Evolutionary conservation across 2,888 invertebrate genomes (phyloP).

Genomic region (Drosophila planitibia): DNA sequence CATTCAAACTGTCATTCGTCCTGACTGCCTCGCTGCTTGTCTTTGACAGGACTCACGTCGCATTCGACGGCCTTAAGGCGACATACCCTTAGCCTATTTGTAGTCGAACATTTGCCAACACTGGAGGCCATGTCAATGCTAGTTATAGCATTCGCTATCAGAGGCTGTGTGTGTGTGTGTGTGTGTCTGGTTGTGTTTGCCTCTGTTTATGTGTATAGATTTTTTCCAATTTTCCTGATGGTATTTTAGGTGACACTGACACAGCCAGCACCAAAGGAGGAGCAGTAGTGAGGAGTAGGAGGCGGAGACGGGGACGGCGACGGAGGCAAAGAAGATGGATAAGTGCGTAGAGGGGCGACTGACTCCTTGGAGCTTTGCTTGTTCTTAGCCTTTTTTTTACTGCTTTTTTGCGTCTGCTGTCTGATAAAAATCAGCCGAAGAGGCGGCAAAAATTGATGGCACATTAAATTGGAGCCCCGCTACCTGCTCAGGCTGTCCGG

Average conservation of each 20-base stretch:
- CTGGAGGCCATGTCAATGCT: conserved; percentile 53
- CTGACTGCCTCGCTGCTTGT: conserved; percentile 19
- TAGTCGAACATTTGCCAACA: conserved; percentile 46
- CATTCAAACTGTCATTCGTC: conserved; percentile 52
- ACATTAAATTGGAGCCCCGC: conserved; percentile 70
- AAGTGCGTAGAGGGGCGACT: neutral
- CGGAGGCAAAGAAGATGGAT: neutral
- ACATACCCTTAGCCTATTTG: conserved; percentile 54
- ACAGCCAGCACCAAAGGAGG: neutral
- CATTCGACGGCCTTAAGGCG: conserved; percentile 48
- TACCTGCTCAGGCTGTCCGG: conserved; percentile 12
- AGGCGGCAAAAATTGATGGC: conserved; percentile 71
- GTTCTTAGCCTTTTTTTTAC: conserved; percentile 59
- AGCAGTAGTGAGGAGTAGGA: neutral
- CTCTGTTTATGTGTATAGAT: conserved; percentile 60
- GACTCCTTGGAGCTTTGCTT: conserved; percentile 29
- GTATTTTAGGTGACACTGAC: conserved; percentile 69
- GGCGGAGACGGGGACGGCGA: too few species aligned
- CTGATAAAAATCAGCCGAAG: conserved; percentile 55
- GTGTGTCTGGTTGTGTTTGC: conserved; percentile 2
- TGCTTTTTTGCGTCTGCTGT: conserved; percentile 45
- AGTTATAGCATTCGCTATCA: conserved; percentile 53
- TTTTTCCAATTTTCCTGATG: conserved; percentile 76
- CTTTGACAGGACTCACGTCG: conserved; percentile 50
- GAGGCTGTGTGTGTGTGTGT: neutral